Evolutionary conservation across 2,113 vertebrate genomes (phyloP), one percentile per base, ranked within the genome.

Genomic region (Lynx canadensis): DNA sequence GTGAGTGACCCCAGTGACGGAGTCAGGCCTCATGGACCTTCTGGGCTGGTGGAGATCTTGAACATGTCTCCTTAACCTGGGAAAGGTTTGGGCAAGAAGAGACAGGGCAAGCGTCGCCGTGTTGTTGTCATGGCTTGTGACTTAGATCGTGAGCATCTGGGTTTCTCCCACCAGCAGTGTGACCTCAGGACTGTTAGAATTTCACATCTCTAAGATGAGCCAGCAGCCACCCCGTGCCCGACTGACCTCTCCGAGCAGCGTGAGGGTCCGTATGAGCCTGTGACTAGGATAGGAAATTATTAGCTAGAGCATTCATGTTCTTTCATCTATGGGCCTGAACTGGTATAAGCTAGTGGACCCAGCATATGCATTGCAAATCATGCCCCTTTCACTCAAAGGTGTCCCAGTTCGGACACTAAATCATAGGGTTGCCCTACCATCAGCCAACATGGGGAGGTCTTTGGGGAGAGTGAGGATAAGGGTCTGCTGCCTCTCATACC

Each of bases 311-410:
- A 13, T 29, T 48, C 2, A 0, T 50, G 9, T 4, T 9, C 29
- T 0, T 10, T 41, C 3, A 71, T 90, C 82, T 90, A 11, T 45
- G 71, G 71, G 36, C 31, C 60, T 18, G 65, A 38, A 23, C 73
- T 33, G 6, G 1, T 14, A 4, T 0, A 0, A 19, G 25, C 87
- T 27, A 23, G n/a, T 5, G 52, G 73, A 21, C 7, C n/a, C 0
- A 5, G 36, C 19, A 33, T 38, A 31, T 25, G 13, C 21, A 0
- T 29, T 41, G 25, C 6, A 38, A 63, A 55, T 38, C 8, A 2
- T 41, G 25, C 2, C 29, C 7, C 29, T 31, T 48, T 60, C 65
- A 25, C 23, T 71, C 15, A 12, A 2, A 25, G 27, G 80, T 60
- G 29, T 27, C 31, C 33, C 50, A 4, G 36, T 63, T 50, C 18